These are phyloP conservation scores for Luehdorfia chinensis DNA, from an alignment of 1,140 invertebrate genomes.

Conservation along the genomic window DNA sequence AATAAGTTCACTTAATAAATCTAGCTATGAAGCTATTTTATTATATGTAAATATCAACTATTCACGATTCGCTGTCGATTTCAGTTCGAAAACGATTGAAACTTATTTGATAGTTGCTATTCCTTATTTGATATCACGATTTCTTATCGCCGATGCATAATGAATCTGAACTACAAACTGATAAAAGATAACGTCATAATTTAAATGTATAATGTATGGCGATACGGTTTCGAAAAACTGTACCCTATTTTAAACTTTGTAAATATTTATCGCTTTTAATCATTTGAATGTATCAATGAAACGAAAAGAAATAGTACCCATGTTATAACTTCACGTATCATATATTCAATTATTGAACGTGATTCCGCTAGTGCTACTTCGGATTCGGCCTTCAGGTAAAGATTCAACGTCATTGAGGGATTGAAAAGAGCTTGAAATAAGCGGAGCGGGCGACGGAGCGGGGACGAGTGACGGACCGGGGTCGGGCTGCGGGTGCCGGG, in stretches of 20 bases:
- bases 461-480: constrained; percentile 12
- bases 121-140: neutral
- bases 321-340: no score
- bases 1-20: no score
- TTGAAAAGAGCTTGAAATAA: constrained; percentile 66
- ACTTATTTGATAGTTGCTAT: no score
- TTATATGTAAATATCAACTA: no score
- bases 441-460: constrained; percentile 27
- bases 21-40: no score
- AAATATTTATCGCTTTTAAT: no score
- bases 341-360: no score
- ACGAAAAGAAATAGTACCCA: no score
- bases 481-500: constrained; percentile 21
- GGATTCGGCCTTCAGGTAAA: constrained; percentile 50
- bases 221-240: neutral
- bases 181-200: neutral
- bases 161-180: constrained; percentile 2
- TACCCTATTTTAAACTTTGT: neutral
- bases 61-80: no score
- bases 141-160: neutral
- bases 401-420: constrained; percentile 59
- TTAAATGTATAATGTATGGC: neutral
- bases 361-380: constrained; percentile 13
- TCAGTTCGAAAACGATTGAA: no score
- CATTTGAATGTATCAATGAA: no score